phyloP scores from a whole-genome alignment of 2,888 invertebrate species.

The Aradus depressus region DNA sequence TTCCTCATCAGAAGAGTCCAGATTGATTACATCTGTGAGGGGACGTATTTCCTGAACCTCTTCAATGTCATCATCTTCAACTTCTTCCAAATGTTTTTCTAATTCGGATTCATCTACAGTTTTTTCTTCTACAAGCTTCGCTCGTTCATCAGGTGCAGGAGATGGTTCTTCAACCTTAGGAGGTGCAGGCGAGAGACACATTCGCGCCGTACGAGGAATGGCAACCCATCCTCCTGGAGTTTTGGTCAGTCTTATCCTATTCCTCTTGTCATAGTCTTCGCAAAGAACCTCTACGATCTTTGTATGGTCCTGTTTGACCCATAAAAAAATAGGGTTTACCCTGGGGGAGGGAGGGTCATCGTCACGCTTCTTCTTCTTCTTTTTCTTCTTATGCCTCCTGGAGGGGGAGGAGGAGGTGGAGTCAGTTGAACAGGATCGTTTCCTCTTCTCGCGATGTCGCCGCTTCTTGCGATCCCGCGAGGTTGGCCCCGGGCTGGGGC shows the following conservation, averaged over 20 bases:
- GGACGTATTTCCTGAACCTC: slow-evolving; percentile 16
- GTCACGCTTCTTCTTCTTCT: slow-evolving; percentile 29
- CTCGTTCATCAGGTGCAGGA: not conserved
- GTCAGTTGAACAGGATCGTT: slow-evolving; percentile 34
- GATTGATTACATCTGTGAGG: too few relatives aligned
- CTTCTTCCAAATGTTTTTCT: slow-evolving; percentile 1
- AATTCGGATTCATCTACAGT: slow-evolving; percentile 7
- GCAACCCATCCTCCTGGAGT: slow-evolving; percentile 72
- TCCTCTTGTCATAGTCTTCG: slow-evolving; percentile 77
- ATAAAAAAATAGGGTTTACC: slow-evolving; percentile 72
- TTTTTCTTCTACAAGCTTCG: slow-evolving; percentile 17
- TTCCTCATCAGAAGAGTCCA: not conserved
- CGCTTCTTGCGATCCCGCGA: slow-evolving; percentile 18
- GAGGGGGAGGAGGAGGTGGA: slow-evolving; percentile 29
- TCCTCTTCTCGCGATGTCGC: slow-evolving; percentile 26
- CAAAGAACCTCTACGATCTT: slow-evolving; percentile 72
- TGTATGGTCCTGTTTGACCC: slow-evolving; percentile 70
- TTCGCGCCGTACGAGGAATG: slow-evolving; percentile 62
- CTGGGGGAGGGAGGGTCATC: slow-evolving; percentile 44
- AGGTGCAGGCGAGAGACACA: slow-evolving; percentile 23
- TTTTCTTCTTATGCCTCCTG: slow-evolving; percentile 38
- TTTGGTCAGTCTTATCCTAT: slow-evolving; percentile 71
- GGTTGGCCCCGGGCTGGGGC: not conserved
- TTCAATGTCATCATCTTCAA: slow-evolving; percentile 10
- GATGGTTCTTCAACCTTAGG: slow-evolving; percentile 13